Evolutionary conservation across 2,888 invertebrate genomes (phyloP), one percentile per base, ranked within the genome.

Genomic region (Copidosoma aretas): DNA sequence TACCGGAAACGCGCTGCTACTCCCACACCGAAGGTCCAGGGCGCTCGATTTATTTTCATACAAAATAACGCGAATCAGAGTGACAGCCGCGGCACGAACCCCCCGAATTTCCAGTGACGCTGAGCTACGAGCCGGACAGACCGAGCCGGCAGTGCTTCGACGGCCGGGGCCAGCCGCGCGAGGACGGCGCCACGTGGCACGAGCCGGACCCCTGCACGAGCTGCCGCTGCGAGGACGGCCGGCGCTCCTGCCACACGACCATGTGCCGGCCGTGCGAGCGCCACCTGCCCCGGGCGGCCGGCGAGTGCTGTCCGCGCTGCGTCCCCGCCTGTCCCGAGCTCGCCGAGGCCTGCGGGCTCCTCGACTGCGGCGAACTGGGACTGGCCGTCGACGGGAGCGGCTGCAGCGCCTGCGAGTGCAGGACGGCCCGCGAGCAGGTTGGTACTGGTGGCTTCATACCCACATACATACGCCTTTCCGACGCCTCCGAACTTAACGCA

Each of bases 241-340:
- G 57, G 43, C 57, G 71, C 19, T 76, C 77, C 46, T 82, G 82
- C 72, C 80, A 80, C 25, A 74, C 73, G 5, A 75, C 78, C 17
- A 68, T 68, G 68, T 71, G 71, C 52, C 65, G 63, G 3, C 46
- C 60, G 25, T 71, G 75, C 70, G 17, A n/a, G n/a, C 76, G 75
- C 10, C 69, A 63, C 58, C 70, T 58, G 32, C 76, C 78, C 53
- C 59, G 61, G 49, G 52, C 59, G 67, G 71, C 52, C 12, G 81
- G 80, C 25, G 68, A 71, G 61, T 71, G 71, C 56, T 71, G 71
- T 74, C 80, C 80, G 65, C 76, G 77, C 67, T 82, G 82, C 66
- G 80, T 81, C 81, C 62, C 78, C 77, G 12, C 73, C 80, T 77
- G 77, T 60, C 81, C 81, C 73, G 77, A 80, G 61, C 74, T 80